A percentile compares a stretch with the other conserved stretches of the same genome.
Conservation (phyloP, 2,888 invertebrate genomes). For the Scaptomyza cyrtandrae region DNA sequence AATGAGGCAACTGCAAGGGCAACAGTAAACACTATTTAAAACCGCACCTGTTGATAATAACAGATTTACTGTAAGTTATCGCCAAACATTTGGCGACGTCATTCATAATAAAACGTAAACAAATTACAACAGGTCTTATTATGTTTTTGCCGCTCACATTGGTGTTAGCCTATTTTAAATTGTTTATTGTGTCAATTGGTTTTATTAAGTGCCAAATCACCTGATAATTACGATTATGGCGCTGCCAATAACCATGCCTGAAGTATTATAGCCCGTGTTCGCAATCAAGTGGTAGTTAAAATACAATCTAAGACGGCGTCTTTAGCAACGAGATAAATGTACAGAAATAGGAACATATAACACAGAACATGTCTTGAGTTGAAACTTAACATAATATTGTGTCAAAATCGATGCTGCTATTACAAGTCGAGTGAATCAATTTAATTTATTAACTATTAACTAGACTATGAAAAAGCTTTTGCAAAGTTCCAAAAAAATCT, state of each 20-base stretch:
- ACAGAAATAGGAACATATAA: conserved; percentile 18
- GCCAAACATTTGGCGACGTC: conserved; percentile 26
- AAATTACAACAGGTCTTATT: conserved; percentile 18
- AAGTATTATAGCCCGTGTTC: conserved; percentile 20
- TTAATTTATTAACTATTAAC: neutral
- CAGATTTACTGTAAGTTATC: conserved; percentile 24
- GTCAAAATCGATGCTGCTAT: neutral
- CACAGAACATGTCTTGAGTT: conserved; percentile 1
- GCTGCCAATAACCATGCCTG: conserved; percentile 13
- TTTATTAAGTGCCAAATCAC: conserved; percentile 39
- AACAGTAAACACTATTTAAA: neutral
- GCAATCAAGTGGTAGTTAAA: conserved; percentile 26
- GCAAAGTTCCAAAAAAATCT: neutral
- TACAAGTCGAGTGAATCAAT: neutral
- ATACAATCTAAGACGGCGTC: conserved; percentile 31
- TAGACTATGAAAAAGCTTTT: neutral
- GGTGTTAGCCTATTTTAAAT: conserved; percentile 36
- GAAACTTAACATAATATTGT: neutral
- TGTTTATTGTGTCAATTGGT: conserved; percentile 33
- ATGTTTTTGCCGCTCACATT: conserved; percentile 23
- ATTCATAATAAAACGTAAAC: conserved; percentile 22
- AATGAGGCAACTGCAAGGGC: conserved; percentile 13
- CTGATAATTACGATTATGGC: conserved; percentile 29
- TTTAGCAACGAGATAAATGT: conserved; percentile 30
- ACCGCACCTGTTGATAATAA: conserved; percentile 13